Evolutionary conservation across 2,888 invertebrate species (phyloP).

Genomic region (Scaeva pyrastri): DNA sequence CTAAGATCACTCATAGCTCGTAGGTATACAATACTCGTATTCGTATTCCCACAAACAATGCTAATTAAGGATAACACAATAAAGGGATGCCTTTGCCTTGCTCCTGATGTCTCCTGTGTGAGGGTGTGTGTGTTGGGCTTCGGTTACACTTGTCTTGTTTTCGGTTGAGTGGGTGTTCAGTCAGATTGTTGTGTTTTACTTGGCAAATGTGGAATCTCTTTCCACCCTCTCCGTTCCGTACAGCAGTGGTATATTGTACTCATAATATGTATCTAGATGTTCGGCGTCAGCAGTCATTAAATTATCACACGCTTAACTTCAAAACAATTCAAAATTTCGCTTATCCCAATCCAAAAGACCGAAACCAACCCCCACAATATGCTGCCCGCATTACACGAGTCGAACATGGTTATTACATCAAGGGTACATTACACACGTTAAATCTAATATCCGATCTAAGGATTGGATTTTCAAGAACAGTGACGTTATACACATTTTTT

Average conservation of each 20-base stretch:
- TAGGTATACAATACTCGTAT: neutral
- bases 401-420: constrained; percentile 83
- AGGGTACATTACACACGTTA: constrained; percentile 77
- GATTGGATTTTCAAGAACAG: constrained; percentile 75
- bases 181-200: constrained; percentile 30
- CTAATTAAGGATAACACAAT: constrained; percentile 69
- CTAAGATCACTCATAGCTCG: neutral
- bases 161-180: constrained; percentile 64
- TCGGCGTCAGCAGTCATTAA: constrained; percentile 82
- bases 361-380: constrained; percentile 70
- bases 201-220: constrained; percentile 15
- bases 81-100: constrained; percentile 38
- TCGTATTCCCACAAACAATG: constrained; percentile 64
- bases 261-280: constrained; percentile 49
- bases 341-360: constrained; percentile 36
- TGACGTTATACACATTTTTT: constrained; percentile 23
- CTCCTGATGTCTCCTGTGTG: constrained; percentile 7
- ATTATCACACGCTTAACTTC: constrained; percentile 83
- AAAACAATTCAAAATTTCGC: constrained; percentile 81
- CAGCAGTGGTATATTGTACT: too few species aligned
- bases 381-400: constrained; percentile 82
- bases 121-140: neutral
- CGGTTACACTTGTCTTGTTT: constrained; percentile 57
- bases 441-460: constrained; percentile 48
- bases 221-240: constrained; percentile 27